Base-by-base conservation (phyloP, 2,888 invertebrate species). In the Sabatieria punctata region DNA sequence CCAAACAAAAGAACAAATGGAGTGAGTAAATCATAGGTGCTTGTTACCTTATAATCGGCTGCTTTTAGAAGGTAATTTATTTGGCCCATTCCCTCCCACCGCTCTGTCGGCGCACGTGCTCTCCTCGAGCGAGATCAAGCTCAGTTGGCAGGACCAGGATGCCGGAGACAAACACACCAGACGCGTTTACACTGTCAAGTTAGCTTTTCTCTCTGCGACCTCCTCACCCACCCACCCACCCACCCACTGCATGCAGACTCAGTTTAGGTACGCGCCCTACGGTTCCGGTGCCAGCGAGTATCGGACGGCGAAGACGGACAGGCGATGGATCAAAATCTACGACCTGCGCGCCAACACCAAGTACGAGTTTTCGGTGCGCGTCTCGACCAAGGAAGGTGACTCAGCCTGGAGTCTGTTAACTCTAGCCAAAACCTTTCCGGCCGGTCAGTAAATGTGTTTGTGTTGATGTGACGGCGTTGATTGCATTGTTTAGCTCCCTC, bases 291-390 rank as follows among this genome's bases (percentile, higher is more conserved):
- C 6, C 6, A 8, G 4, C 4, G 19, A 39, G 15, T 6, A 22
- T 13, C 19, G 13, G 4, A 23, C 15, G 13, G 13, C 13, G 43
- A 30, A 35, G 18, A 30, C 8, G 15, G 18, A 30, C 4, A 15
- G 43, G n/a, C 33, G 4, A 6, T 19, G 22, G 43, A 33, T n/a
- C 26, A 15, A 30, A n/a, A 36, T 46, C 15, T 15, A 15, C n/a
- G 41, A 21, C 3, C 19, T 46, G 26, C 6, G 6, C n/a, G 40
- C 46, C 21, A 23, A 39, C 33, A 46, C 46, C 8, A 30, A 46
- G 26, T 46, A 46, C 41, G 46, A 40, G 21, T 46, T 40, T 22
- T n/a, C 30, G 3, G 46, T 46, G 2, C 27, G 21, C 4, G 23
- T 23, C 21, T n/a, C 19, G 18, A 24, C 30, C 4, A 35, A 22